Evolutionary conservation across 2,797 vertebrate genomes (phyloP).

Genomic region (Tokudaia muenninki): DNA sequence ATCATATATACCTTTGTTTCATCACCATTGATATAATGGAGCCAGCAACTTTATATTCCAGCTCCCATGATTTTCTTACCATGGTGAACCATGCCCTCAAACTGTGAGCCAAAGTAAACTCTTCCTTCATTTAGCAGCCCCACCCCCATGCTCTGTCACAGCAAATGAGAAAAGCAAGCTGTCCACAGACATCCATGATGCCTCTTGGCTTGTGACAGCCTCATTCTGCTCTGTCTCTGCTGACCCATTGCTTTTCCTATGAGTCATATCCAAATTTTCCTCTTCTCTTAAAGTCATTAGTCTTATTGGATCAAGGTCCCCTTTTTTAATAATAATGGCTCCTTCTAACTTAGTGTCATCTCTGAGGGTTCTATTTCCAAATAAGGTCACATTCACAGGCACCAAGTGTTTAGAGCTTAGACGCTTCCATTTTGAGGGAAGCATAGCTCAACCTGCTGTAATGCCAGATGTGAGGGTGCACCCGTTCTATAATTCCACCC

Average conservation of each 20-base stretch:
- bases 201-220: rapidly evolving
- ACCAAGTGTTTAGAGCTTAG: not conserved
- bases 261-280: not conserved
- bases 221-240: not conserved
- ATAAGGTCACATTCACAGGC: not conserved
- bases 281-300: not conserved
- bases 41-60: too few relatives aligned
- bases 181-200: rapidly evolving
- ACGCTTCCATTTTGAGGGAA: not conserved
- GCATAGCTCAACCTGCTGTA: not conserved
- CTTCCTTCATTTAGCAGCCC: not conserved
- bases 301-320: not conserved
- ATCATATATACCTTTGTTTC: not conserved
- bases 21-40: not conserved
- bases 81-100: not conserved
- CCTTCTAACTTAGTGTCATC: not conserved
- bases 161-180: not conserved
- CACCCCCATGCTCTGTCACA: too few relatives aligned
- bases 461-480: not conserved
- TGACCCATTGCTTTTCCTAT: not conserved
- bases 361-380: not conserved
- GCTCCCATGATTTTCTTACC: not conserved
- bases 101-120: not conserved
- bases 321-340: not conserved
- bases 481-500: not conserved